Base-by-base conservation (phyloP, 2,113 vertebrate genomes). In the Percina caprodes region DNA sequence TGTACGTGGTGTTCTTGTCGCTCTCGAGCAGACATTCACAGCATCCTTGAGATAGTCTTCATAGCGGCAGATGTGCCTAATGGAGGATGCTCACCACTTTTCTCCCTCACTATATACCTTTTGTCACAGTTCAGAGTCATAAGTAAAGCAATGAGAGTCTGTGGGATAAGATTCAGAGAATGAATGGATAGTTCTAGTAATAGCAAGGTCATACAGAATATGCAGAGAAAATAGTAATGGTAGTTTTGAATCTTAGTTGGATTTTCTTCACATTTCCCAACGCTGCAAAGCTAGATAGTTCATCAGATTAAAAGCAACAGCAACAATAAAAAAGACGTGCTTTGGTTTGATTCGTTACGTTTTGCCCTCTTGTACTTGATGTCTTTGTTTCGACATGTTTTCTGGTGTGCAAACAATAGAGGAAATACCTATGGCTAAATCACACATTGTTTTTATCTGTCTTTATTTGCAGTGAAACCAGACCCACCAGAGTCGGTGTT, bases 401-500 rank as follows among this genome's bases (percentile, higher is more conserved):
- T 30, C 35, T 30, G 13, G 33, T 30, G 6, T 18, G 18, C 8
- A 12, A 68, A 54, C 24, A 51, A 24, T 3, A 18, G 30, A 52
- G 51, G 42, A 24, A 42, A 18, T n/a, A 26, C 18, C 19, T n/a
- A 23, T 59, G 8, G n/a, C 33, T 55, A n/a, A 65, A 46, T 42
- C 24, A 35, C 1, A 5, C 5, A 14, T 26, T 35, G 6, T 73
- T 52, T 60, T 62, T 14, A 0, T 67, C 15, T 42, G 3, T 86
- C 5, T 73, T 18, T 69, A 16, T 62, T 39, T 69, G 14, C 84
- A 96, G 95, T 96, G 83, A 94, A 95, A 81, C 95, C 95, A 2
- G 88, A 95, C 66, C 92, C 94, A 77, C 95, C 95, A 11, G 89
- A 94, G 76, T 74, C 33, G 0, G 69, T 95, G 74, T 1, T 1